Evolutionary conservation across 30 jellyfish, hydroid and myxozoan species (phyloP), one percentile per base, ranked within the genome.

Genomic region (Euphysa ruthae): DNA sequence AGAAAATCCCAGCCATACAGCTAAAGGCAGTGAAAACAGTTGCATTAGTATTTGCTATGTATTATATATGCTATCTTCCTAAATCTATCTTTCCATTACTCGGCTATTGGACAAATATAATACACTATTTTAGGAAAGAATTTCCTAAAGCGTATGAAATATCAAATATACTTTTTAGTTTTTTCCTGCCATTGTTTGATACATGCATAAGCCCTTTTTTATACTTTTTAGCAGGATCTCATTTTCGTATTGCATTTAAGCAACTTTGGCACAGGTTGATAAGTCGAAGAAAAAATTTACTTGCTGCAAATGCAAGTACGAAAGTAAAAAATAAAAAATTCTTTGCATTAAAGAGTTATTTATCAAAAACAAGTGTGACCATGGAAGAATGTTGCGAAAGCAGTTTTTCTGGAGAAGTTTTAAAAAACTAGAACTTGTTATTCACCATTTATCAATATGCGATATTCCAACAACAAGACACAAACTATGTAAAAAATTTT

Each of bases 171-270:
- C 7, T 49, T 8, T 68, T 68, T 50, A 68, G 49, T 5, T 22
- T 43, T 29, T 31, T 43, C 32, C 32, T 68, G 6, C 80, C 80
- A 1, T 26, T 54, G 10, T 19, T 68, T 3, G 49, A 43, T 24
- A 43, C 55, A 22, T 68, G 80, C 22, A 52, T 52, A 57, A 68
- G 49, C 49, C 80, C 80, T 3, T 68, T 68, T 43, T 16, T 68
- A 20, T 68, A 68, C 29, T 68, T 68, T 43, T 10, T 68, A 24
- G 26, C 74, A 3, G 50, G 80, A n/a, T 20, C 74, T 19, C 73
- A 68, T 30, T 68, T 68, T 43, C 80, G 75, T 14, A 16, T 42
- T 3, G 73, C 76, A 2, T 52, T 68, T 15, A n/a, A n/a, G n/a
- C n/a, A n/a, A n/a, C n/a, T n/a, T n/a, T n/a, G n/a, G n/a, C n/a